Evolutionary conservation across 1,140 invertebrate genomes (phyloP).

Genomic region (Spodoptera litura): DNA sequence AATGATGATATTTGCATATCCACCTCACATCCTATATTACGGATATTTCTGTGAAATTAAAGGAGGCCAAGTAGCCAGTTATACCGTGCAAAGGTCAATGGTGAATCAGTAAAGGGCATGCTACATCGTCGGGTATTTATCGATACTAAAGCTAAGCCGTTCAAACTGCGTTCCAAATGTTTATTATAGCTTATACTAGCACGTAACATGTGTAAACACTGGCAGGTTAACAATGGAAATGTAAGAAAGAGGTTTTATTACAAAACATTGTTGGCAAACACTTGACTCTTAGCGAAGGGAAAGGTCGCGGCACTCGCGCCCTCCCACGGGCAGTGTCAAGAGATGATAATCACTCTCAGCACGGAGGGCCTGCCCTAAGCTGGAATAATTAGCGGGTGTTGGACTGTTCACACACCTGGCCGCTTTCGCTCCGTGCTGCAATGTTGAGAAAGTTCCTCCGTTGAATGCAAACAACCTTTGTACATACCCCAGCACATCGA

Average conservation of each 20-base stretch:
- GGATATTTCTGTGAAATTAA: no score
- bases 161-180: no score
- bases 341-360: constrained; percentile 27
- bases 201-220: background rate
- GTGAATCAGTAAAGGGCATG: no score
- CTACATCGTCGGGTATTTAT: no score
- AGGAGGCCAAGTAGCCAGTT: no score
- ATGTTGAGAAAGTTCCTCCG: constrained; percentile 33
- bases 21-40: no score
- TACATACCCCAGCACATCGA: background rate
- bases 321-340: constrained; percentile 20
- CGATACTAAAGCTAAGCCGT: no score
- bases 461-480: constrained; percentile 40
- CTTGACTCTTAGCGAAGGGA: background rate
- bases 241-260: background rate
- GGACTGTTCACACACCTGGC: constrained; percentile 24
- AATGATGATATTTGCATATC: no score
- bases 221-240: constrained; percentile 5
- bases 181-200: no score
- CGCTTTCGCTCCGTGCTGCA: constrained; percentile 26
- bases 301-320: constrained; percentile 1
- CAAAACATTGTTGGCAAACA: constrained; percentile 12
- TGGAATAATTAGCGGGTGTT: constrained; percentile 39
- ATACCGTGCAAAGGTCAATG: no score
- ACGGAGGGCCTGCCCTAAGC: constrained; percentile 13